Base-by-base conservation (phyloP, 2,113 vertebrate genomes). In the Dasypus novemcinctus region DNA sequence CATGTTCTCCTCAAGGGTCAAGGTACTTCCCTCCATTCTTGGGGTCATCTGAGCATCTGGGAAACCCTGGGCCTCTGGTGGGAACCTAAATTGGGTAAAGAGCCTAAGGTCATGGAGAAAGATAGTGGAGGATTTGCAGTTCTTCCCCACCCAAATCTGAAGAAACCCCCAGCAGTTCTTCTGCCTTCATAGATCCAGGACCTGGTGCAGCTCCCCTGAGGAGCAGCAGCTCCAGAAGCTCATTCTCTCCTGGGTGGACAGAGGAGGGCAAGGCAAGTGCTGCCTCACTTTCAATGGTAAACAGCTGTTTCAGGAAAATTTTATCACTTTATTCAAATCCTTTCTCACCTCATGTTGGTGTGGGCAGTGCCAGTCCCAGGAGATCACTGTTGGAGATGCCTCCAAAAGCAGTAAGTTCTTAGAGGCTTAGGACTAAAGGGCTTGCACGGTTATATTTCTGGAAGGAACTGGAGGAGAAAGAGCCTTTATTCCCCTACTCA, bases 351-450 rank as follows among this genome's bases (percentile, higher is more conserved):
- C n/a, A 66, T 25, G 94, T 82, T n/a, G 97, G 84, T 96, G 20
- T 98, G 95, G 93, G 59, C 0, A 97, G 29, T 98, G 95, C 91
- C 95, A 94, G 98, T 97, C 96, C 98, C 86, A 83, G 97, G 66
- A 86, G 87, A 95, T 97, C 98, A 97, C 96, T 97, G 97, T 98
- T 98, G 94, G 87, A 98, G 86, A 95, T 98, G 79, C 98, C 98
- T 84, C 74, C 98, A 83, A 98, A 98, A 97, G 93, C 98, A 97
- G 99, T 99, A 98, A 99, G 99, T 99, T 99, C 95, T 96, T 20
- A 27, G 87, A 97, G 81, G 90, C 94, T 94, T 72, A 79, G 92
- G n/a, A 5, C 81, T 86, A 95, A 81, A 86, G 49, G 66, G 78
- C 79, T n/a, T 93, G 87, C 75, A 54, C 75, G 21, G 31, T 91